A percentile compares a stretch with the other conserved stretches of the same genome.
Evolutionary conservation across 2,113 vertebrate genomes (phyloP).

Genomic region (Toxotes jaculatrix): DNA sequence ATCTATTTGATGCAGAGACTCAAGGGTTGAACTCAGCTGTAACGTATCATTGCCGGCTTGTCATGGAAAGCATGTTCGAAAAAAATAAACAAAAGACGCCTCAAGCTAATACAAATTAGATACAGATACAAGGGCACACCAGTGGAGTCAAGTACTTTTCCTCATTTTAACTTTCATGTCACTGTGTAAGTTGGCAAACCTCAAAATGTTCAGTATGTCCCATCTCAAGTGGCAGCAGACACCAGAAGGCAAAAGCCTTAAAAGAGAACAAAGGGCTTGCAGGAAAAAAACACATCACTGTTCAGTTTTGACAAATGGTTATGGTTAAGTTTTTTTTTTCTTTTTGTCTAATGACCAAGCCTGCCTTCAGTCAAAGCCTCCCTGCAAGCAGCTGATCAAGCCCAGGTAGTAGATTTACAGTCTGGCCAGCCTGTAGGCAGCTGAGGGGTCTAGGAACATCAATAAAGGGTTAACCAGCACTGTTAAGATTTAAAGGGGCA

Average conservation of each 20-base stretch:
- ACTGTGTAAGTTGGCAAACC: conserved; percentile 46
- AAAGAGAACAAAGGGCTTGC: conserved; percentile 58
- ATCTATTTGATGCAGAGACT: conserved; percentile 37
- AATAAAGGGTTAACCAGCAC: conserved; percentile 85
- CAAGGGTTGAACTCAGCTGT: conserved; percentile 13
- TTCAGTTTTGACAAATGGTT: conserved; percentile 58
- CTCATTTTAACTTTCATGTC: conserved; percentile 32
- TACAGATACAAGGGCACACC: conserved; percentile 35
- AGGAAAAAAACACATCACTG: conserved; percentile 45
- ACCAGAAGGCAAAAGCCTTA: conserved; percentile 46
- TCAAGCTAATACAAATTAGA: conserved; percentile 47
- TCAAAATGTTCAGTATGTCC: conserved; percentile 46
- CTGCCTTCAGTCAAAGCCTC: conserved; percentile 73
- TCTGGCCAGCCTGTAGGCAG: conserved; percentile 69
- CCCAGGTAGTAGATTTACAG: conserved; percentile 72
- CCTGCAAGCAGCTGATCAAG: conserved; percentile 66
- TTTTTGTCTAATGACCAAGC: conserved; percentile 70
- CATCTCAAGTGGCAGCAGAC: conserved; percentile 44
- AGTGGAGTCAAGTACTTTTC: conserved; percentile 15
- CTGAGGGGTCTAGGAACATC: conserved; percentile 75
- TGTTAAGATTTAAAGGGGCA: conserved; percentile 83
- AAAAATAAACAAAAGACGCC: conserved; percentile 37
- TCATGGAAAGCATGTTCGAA: conserved; percentile 1
- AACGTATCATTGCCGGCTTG: conserved; percentile 27
- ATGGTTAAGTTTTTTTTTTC: conserved; percentile 24